Evolutionary conservation across 2,888 invertebrate species (phyloP).

Genomic region (Pyrgus malvae): DNA sequence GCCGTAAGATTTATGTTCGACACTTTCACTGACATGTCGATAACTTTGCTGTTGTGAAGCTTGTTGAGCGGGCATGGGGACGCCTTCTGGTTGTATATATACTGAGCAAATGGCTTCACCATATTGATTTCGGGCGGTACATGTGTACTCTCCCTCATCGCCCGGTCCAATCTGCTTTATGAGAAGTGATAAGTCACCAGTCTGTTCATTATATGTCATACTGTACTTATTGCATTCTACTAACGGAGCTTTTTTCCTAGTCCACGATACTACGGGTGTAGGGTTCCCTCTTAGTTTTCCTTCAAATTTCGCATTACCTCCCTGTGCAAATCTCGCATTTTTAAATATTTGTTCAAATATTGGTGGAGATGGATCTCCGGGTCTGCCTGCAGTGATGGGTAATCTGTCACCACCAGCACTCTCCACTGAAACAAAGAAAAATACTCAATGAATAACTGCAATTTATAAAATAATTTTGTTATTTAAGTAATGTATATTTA

Average conservation of each 20-base stretch:
- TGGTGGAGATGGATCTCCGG: conserved; percentile 93
- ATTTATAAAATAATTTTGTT: neutral
- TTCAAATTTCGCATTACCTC: conserved; percentile 96
- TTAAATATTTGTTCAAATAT: conserved; percentile 97
- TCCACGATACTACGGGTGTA: conserved; percentile 95
- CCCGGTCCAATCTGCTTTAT: conserved; percentile 97
- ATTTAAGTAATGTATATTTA: too few species aligned
- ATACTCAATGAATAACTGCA: neutral
- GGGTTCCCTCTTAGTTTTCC: conserved; percentile 95
- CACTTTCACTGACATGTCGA: conserved; percentile 83
- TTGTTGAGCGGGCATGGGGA: conserved; percentile 84
- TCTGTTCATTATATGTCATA: conserved; percentile 94
- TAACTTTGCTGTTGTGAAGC: conserved; percentile 84
- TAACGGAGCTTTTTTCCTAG: conserved; percentile 92
- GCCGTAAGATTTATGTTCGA: conserved; percentile 83
- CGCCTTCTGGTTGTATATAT: conserved; percentile 95
- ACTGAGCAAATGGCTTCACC: conserved; percentile 98
- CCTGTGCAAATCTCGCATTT: conserved; percentile 97
- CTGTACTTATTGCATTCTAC: conserved; percentile 93
- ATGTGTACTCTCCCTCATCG: conserved; percentile 98
- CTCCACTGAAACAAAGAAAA: conserved; percentile 83
- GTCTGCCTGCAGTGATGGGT: conserved; percentile 68
- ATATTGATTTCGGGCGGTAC: conserved; percentile 96
- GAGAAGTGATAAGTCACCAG: conserved; percentile 93
- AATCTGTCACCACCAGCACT: conserved; percentile 79